Evolutionary conservation across 23 tunicate genomes (phyloP), one percentile per base, ranked within the genome.

Genomic region (Trididemnum clinides): DNA sequence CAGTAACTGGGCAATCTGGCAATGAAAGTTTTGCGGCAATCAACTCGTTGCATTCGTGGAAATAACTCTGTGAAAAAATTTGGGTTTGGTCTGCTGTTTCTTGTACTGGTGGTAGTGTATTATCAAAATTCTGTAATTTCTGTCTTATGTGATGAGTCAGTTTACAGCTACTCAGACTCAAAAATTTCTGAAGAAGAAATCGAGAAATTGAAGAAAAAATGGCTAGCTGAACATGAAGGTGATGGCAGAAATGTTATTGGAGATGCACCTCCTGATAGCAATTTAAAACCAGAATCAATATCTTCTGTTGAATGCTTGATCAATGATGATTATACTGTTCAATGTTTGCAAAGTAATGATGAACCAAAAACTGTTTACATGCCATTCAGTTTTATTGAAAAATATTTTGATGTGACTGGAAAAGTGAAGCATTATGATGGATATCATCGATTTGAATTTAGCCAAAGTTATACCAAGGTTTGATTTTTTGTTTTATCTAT

Each of bases 361-460:
- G 15, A 31, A 2, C 44, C 82, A 28, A 82, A 75, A 3, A 58
- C 33, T 33, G 73, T 94, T 1, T 94, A 72, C 75, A 85, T 94
- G 95, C 98, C 98, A 19, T 94, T 83, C 78, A 62, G 29, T 37
- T 94, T 94, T 72, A 12, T 94, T 30, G 72, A 89, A 77, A 89
- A 86, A 77, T 94, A 89, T 66, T 94, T 80, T 57, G 98, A 94
- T 20, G 90, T 94, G 0, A 90, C 87, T 85, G 98, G 98, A 31
- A 89, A 89, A 82, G 51, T 94, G 82, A 85, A 82, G 70, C 93
- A 94, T 81, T 94, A 85, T 77, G 98, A 94, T 89, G 94, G 98
- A 26, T 94, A 94, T 59, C 86, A 94, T 82, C 85, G 98, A 5
- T 94, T 94, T 66, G 98, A 94, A 64, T 94, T 94, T 66, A 64